Evolutionary conservation across 2,888 invertebrate species (phyloP).

Genomic region (Pandemis heparana): DNA sequence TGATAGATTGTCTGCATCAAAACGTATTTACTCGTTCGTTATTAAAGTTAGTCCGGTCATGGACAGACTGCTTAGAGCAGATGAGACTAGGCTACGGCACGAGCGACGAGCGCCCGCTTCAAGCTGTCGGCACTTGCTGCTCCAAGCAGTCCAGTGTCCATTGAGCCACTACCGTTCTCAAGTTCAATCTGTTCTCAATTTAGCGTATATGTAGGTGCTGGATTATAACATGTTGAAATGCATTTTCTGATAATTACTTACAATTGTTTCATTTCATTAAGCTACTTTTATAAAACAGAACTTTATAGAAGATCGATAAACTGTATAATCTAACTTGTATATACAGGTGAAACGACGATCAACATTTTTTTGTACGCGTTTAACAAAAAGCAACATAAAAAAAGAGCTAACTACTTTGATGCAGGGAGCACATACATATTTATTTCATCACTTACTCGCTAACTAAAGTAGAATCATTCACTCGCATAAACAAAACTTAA

Average conservation of each 20-base stretch:
- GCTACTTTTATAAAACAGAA: neutral
- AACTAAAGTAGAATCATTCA: neutral
- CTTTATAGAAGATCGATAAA: neutral
- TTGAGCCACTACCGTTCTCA: too few relatives aligned
- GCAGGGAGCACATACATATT: neutral
- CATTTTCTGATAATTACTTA: neutral
- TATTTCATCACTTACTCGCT: neutral
- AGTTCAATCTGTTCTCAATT: neutral
- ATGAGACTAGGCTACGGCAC: too few relatives aligned
- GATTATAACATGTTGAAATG: neutral
- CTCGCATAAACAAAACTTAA: neutral
- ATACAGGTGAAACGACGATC: neutral
- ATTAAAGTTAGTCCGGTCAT: too few relatives aligned
- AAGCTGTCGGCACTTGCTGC: too few relatives aligned
- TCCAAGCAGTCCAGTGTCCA: too few relatives aligned
- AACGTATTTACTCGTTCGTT: too few relatives aligned
- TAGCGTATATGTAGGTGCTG: neutral
- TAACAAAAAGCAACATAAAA: slow-evolving; percentile 6
- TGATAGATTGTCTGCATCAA: neutral
- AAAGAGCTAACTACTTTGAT: neutral
- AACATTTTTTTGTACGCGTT: neutral
- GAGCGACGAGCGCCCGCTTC: too few relatives aligned
- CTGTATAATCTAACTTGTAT: slow-evolving; percentile 5
- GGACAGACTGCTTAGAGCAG: too few relatives aligned
- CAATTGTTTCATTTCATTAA: neutral